phyloP scores from a whole-genome alignment of 2,888 invertebrate species.

The Rhingia rostrata region DNA sequence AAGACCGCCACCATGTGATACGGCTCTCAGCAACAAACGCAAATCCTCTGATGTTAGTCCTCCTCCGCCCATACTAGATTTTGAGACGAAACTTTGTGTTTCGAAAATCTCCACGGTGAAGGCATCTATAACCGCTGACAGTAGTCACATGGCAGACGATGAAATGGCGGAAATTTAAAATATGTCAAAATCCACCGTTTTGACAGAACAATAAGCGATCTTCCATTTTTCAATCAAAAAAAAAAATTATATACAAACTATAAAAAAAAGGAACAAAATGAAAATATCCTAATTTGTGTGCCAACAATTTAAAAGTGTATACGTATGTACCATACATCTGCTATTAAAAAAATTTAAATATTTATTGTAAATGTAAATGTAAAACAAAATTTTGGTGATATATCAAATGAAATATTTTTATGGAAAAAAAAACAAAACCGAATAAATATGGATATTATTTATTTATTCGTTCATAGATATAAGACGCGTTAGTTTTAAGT shows the following conservation, averaged over 20 bases:
- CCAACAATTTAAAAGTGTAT: conserved; percentile 46
- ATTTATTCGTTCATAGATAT: conserved; percentile 10
- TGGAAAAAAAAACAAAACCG: conserved; percentile 9
- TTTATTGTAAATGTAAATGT: conserved; percentile 45
- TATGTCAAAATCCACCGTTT: conserved; percentile 9
- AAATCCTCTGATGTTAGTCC: conserved; percentile 61
- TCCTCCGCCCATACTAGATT: conserved; percentile 77
- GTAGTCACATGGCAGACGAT: conserved; percentile 66
- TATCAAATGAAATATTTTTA: conserved; percentile 52
- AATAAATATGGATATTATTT: conserved; percentile 23
- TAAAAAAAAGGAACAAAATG: not conserved
- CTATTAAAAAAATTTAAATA: conserved; percentile 31
- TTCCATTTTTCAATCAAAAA: conserved; percentile 66
- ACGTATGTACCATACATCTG: conserved; percentile 32
- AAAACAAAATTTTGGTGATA: conserved; percentile 42
- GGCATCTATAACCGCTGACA: conserved; percentile 72
- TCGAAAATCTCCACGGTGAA: conserved; percentile 81
- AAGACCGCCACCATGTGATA: conserved; percentile 37
- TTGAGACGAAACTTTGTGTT: conserved; percentile 81
- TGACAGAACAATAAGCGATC: conserved; percentile 63
- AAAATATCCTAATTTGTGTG: conserved; percentile 65
- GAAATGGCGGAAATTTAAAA: conserved; percentile 79
- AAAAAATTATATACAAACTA: conserved; percentile 20
- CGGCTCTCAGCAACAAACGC: conserved; percentile 62
- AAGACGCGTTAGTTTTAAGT: conserved; percentile 5